Evolutionary conservation across 2,113 vertebrate genomes (phyloP).

Genomic region (Ageneiosus marmoratus): DNA sequence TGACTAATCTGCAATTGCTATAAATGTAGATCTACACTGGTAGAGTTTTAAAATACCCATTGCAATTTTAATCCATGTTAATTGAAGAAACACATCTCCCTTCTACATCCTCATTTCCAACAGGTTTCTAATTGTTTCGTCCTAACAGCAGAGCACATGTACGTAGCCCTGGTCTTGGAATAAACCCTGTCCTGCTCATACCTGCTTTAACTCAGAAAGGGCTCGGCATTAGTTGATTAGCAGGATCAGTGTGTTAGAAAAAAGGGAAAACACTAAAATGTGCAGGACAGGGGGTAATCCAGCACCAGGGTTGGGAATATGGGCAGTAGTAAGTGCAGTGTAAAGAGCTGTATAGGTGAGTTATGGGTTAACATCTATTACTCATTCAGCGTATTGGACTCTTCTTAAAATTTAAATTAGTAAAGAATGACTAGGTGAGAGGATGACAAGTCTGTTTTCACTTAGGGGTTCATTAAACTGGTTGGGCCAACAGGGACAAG

Average conservation of each 20-base stretch:
- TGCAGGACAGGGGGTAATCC: background rate
- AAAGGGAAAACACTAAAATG: background rate
- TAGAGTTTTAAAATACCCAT: background rate
- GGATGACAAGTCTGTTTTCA: background rate
- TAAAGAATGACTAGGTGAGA: background rate
- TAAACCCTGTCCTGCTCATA: background rate
- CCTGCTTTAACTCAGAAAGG: background rate
- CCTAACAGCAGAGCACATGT: no score
- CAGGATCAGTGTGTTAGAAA: background rate
- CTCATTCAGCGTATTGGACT: background rate
- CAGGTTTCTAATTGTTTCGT: constrained; percentile 27
- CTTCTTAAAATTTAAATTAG: background rate
- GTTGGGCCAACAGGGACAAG: background rate
- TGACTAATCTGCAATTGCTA: background rate
- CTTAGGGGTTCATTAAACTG: constrained; percentile 2
- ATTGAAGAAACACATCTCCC: background rate
- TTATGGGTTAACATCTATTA: background rate
- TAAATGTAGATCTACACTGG: background rate
- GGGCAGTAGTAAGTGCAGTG: background rate
- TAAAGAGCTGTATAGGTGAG: background rate
- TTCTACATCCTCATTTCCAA: background rate
- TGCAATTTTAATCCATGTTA: background rate
- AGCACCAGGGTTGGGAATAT: background rate
- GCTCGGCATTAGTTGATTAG: background rate
- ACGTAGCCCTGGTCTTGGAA: background rate